Evolutionary conservation across 2,113 vertebrate genomes (phyloP).

Genomic region (Eptesicus fuscus): DNA sequence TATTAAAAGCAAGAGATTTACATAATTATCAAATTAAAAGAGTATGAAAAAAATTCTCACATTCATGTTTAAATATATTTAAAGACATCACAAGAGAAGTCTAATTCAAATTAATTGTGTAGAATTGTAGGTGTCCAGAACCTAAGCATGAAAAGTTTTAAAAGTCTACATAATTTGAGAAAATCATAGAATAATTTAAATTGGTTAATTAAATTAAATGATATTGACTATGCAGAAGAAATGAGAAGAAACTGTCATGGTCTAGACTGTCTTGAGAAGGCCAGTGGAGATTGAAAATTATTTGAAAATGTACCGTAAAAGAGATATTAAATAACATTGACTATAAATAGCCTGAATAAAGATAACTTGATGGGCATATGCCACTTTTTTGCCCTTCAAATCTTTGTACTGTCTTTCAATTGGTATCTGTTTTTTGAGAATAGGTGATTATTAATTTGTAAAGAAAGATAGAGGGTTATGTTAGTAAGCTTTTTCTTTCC

Average conservation of each 20-base stretch:
- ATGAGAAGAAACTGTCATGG: background rate
- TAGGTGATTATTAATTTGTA: background rate
- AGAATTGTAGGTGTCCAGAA: background rate
- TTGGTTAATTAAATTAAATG: background rate
- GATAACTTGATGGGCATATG: background rate
- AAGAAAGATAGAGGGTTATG: background rate
- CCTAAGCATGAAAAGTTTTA: background rate
- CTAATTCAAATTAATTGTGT: background rate
- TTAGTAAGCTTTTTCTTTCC: background rate
- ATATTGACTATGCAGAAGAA: background rate
- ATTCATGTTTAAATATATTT: background rate
- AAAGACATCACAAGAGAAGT: background rate
- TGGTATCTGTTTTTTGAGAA: background rate
- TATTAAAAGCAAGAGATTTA: background rate
- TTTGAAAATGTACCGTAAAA: background rate
- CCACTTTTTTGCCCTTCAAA: background rate
- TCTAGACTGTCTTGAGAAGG: background rate
- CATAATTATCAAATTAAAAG: background rate
- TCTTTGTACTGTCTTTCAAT: background rate
- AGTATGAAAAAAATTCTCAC: background rate
- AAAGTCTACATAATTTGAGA: background rate
- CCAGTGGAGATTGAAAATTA: background rate
- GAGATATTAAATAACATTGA: background rate
- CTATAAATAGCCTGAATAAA: background rate
- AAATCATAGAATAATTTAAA: background rate